Percentiles rank a stretch among this genome's conserved stretches.
Evolutionary conservation across 2,888 invertebrate genomes (phyloP).

Genomic region (Anthoptus insignis): DNA sequence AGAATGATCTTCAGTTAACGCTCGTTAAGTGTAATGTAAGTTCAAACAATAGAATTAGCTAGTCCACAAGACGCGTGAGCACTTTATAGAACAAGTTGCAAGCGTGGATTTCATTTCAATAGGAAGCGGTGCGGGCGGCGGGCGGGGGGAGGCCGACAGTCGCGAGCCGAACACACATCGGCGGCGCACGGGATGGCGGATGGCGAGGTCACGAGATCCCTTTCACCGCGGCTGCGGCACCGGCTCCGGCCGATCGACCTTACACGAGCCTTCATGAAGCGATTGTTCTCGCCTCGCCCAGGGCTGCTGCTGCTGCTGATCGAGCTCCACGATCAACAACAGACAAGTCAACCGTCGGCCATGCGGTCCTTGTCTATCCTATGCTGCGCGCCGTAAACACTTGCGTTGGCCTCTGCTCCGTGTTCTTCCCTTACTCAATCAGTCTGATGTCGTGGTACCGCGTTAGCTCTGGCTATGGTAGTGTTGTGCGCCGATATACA

Average conservation of each 20-base stretch:
- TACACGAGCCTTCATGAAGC: conserved; percentile 74
- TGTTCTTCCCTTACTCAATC: too few relatives aligned
- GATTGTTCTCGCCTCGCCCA: conserved; percentile 52
- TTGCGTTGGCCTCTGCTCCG: too few relatives aligned
- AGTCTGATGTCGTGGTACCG: too few relatives aligned
- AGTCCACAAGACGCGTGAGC: neutral
- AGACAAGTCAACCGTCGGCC: too few relatives aligned
- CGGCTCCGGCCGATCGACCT: conserved; percentile 61
- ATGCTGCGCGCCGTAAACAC: too few relatives aligned
- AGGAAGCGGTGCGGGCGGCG: conserved; percentile 9
- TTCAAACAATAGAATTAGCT: neutral
- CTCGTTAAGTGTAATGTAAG: neutral
- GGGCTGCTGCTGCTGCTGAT: neutral
- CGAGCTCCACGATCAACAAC: too few relatives aligned
- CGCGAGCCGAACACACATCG: conserved; percentile 3
- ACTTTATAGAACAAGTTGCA: conserved; percentile 14
- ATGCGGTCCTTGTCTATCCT: too few relatives aligned
- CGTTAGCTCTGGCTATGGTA: too few relatives aligned
- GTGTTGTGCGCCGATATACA: too few relatives aligned
- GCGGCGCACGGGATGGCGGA: conserved; percentile 53
- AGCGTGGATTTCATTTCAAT: conserved; percentile 21
- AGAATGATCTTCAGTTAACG: neutral
- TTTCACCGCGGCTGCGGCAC: conserved; percentile 70
- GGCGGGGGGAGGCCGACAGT: too few relatives aligned
- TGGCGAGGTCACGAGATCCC: conserved; percentile 78